Conservation (phyloP, 1,140 invertebrate genomes). For the Gryon sp. region DNA sequence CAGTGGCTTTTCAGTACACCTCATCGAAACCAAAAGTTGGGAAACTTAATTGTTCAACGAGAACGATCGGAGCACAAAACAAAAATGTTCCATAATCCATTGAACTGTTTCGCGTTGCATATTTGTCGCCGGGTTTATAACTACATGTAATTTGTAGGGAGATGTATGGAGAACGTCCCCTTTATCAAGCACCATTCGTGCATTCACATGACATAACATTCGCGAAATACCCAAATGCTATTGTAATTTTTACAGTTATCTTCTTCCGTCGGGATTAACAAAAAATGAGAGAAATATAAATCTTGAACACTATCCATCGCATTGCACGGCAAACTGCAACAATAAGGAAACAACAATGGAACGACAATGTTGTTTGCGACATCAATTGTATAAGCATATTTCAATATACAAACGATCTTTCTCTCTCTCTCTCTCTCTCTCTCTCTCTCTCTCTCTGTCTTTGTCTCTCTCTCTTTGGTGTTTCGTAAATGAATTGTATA, state of each 20-base stretch:
- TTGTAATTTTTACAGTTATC: slow-evolving; percentile 44
- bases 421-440: too few relatives aligned
- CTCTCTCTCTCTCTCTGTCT: too few relatives aligned
- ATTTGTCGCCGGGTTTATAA: slow-evolving; percentile 27
- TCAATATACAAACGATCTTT: slow-evolving; percentile 5
- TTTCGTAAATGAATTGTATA: slow-evolving; percentile 24
- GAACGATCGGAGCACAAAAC: too few relatives aligned
- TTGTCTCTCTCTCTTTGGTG: too few relatives aligned
- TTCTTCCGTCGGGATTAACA: background rate
- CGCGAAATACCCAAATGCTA: slow-evolving; percentile 25
- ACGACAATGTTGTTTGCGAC: slow-evolving; percentile 48
- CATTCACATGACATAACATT: slow-evolving; percentile 21
- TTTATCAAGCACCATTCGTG: slow-evolving; percentile 18
- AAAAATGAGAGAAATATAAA: slow-evolving; percentile 28
- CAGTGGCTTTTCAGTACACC: too few relatives aligned
- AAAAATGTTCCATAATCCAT: slow-evolving; percentile 8
- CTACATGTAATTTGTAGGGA: slow-evolving; percentile 35
- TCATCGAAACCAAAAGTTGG: background rate
- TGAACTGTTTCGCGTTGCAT: background rate
- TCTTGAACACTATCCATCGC: slow-evolving; percentile 27
- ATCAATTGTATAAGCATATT: slow-evolving; percentile 39
- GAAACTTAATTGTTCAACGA: slow-evolving; percentile 12
- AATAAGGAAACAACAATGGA: slow-evolving; percentile 52
- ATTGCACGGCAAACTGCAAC: slow-evolving; percentile 28
- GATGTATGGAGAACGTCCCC: slow-evolving; percentile 4